Conservation (phyloP, 2,113 vertebrate species). For the Vidua chalybeata region DNA sequence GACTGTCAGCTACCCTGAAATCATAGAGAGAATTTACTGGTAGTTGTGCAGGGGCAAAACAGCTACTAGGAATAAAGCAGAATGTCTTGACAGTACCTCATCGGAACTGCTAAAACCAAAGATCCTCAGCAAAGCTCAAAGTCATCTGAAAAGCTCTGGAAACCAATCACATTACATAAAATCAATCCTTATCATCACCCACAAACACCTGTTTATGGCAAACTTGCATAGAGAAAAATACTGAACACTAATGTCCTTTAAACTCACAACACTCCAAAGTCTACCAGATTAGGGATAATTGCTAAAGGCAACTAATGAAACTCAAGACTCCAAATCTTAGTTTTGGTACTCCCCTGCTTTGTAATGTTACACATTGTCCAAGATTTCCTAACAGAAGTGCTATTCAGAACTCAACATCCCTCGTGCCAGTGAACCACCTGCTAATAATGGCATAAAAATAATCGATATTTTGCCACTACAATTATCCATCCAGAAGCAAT, state of each 20-base stretch:
- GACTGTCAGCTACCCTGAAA: not conserved
- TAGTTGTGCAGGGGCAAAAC: not conserved
- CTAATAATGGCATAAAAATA: not conserved
- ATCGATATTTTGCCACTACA: not conserved
- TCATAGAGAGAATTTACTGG: not conserved
- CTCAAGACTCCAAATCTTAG: not conserved
- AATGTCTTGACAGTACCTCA: not conserved
- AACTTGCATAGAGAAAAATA: not conserved
- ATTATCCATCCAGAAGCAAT: not conserved
- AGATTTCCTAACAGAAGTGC: not conserved
- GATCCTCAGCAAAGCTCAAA: not conserved
- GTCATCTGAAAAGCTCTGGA: not conserved
- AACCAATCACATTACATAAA: not conserved
- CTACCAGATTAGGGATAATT: not conserved
- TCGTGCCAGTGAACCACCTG: not conserved
- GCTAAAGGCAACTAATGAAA: not conserved
- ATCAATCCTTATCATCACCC: not conserved
- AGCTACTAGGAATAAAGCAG: not conserved
- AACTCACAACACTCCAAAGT: not conserved
- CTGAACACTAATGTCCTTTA: not conserved
- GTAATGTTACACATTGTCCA: not conserved
- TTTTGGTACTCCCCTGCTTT: not conserved
- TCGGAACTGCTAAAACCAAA: not conserved
- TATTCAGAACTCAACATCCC: not conserved
- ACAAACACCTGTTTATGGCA: not conserved